Evolutionary conservation across 2,888 invertebrate genomes (phyloP).

Genomic region (Dynastes grantii): DNA sequence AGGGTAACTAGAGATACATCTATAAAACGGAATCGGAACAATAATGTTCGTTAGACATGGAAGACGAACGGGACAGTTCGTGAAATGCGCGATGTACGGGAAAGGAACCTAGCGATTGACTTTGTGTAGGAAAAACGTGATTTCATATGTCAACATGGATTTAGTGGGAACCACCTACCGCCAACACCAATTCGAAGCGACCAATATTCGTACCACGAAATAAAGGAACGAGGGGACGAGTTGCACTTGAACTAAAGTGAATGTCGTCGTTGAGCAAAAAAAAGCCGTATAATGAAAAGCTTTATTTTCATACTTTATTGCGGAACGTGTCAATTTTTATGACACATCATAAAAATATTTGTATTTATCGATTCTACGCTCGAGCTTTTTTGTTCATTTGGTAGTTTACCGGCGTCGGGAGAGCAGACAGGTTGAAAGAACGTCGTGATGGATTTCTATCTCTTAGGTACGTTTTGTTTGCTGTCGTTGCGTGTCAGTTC

Average conservation of each 20-base stretch:
- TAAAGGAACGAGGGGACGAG: not conserved
- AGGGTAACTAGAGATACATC: slow-evolving; percentile 35
- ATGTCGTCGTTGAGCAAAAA: not conserved
- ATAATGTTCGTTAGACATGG: slow-evolving; percentile 47
- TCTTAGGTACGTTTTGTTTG: slow-evolving; percentile 28
- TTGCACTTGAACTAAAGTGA: slow-evolving; percentile 16
- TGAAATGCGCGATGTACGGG: not conserved
- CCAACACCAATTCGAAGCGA: slow-evolving; percentile 15
- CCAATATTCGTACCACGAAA: slow-evolving; percentile 1
- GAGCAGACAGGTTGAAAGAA: not conserved
- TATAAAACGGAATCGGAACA: slow-evolving; percentile 44
- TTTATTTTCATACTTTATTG: slow-evolving; percentile 43
- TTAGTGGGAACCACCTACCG: slow-evolving; percentile 31
- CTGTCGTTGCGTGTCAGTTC: slow-evolving; percentile 17
- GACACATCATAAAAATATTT: slow-evolving; percentile 42
- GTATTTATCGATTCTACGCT: slow-evolving; percentile 36
- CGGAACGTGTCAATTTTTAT: slow-evolving; percentile 43
- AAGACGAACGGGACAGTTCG: slow-evolving; percentile 17
- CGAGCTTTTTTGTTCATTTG: slow-evolving; percentile 6
- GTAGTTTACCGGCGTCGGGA: not conserved
- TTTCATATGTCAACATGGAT: slow-evolving; percentile 46
- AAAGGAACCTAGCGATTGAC: slow-evolving; percentile 10
- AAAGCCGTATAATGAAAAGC: slow-evolving; percentile 29
- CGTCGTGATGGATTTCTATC: slow-evolving; percentile 31
- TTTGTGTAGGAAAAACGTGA: slow-evolving; percentile 19